Conservation (phyloP, 1,140 invertebrate species). For the Hypothenemus hampei region DNA sequence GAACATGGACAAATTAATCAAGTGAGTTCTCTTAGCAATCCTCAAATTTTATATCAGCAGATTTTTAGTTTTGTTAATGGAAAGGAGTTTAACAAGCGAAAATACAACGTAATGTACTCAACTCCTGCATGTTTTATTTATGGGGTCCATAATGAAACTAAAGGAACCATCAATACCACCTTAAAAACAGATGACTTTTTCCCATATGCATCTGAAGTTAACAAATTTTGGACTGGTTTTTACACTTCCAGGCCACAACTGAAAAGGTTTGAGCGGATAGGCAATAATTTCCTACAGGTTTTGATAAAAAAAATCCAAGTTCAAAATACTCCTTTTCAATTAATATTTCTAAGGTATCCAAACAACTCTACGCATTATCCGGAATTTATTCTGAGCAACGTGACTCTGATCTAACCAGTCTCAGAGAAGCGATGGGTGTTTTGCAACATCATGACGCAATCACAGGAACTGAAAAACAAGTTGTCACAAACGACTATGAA, state of each 20-base stretch:
- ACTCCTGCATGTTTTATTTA: slow-evolving; percentile 91
- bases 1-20: slow-evolving; percentile 70
- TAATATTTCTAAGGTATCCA: slow-evolving; percentile 41
- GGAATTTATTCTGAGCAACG: slow-evolving; percentile 29
- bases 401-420: slow-evolving; percentile 37
- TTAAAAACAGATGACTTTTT: slow-evolving; percentile 62
- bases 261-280: slow-evolving; percentile 71
- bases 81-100: slow-evolving; percentile 18
- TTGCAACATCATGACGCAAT: slow-evolving; percentile 89
- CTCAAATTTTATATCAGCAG: too few relatives aligned
- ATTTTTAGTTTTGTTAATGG: slow-evolving; percentile 49
- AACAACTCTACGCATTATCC: slow-evolving; percentile 48
- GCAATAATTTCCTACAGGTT: slow-evolving; percentile 74
- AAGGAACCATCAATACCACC: slow-evolving; percentile 10
- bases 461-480: slow-evolving; percentile 85
- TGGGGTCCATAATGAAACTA: slow-evolving; percentile 62
- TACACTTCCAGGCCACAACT: slow-evolving; percentile 83
- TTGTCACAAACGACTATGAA: slow-evolving; percentile 79
- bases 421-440: slow-evolving; percentile 59
- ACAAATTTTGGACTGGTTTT: slow-evolving; percentile 92
- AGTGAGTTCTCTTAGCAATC: slow-evolving; percentile 45
- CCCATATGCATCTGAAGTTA: slow-evolving; percentile 79
- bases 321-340: neutral
- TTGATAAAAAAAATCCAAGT: slow-evolving; percentile 10
- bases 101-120: slow-evolving; percentile 78